phyloP scores from a whole-genome alignment of 2,797 vertebrate genomes.

The Pteropus rufus region DNA sequence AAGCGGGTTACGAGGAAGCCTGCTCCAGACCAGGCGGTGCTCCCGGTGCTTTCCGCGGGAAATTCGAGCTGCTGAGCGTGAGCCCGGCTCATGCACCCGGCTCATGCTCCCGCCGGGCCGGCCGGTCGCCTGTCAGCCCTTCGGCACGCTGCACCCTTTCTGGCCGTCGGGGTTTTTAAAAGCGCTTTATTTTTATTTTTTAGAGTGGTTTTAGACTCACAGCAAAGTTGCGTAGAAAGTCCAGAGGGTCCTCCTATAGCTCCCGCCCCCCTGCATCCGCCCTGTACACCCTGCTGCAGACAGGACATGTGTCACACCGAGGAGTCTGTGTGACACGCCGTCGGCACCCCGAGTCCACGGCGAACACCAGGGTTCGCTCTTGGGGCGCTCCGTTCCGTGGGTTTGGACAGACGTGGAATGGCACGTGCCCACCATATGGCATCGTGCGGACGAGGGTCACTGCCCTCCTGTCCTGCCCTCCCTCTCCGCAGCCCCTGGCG shows the following conservation, averaged over 20 bases:
- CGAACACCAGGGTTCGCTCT: neutral
- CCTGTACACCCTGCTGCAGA: fast-evolving
- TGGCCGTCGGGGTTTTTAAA: neutral
- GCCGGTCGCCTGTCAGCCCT: neutral
- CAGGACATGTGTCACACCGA: fast-evolving
- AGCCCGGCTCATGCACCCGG: neutral
- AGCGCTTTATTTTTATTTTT: neutral
- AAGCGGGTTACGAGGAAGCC: neutral
- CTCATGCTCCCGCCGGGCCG: too few relatives aligned
- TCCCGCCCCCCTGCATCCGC: fast-evolving
- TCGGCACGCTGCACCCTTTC: neutral
- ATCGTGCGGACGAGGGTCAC: neutral
- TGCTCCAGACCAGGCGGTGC: neutral
- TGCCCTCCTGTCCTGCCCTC: neutral
- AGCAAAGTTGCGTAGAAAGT: neutral
- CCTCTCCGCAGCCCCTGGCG: neutral
- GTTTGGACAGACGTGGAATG: neutral
- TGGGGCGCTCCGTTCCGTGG: neutral
- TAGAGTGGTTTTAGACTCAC: neutral
- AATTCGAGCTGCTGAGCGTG: neutral
- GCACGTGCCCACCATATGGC: neutral
- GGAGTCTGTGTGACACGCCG: fast-evolving
- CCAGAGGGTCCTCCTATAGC: neutral
- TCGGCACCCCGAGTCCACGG: too few relatives aligned
- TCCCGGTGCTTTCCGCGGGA: neutral